phyloP scores from a whole-genome alignment of 2,888 invertebrate genomes.

The Rhaphigaster nebulosa region DNA sequence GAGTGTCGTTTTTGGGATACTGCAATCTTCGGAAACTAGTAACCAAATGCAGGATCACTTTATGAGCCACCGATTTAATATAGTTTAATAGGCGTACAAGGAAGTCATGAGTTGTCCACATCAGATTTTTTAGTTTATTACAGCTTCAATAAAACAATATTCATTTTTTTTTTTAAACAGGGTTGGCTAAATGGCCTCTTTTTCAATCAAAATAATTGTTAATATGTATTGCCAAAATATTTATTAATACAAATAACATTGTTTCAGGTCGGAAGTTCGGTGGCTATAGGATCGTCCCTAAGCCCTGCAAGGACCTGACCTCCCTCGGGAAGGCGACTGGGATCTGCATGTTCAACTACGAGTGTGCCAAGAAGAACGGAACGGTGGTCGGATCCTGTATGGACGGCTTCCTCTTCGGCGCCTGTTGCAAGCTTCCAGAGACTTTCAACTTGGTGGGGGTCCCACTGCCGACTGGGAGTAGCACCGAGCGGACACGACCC shows the following conservation, averaged over 20 bases:
- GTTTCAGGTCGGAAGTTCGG: slow-evolving; percentile 81
- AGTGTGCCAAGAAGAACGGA: slow-evolving; percentile 84
- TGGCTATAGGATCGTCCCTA: slow-evolving; percentile 88
- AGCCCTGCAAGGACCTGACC: slow-evolving; percentile 81
- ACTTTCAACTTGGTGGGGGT: slow-evolving; percentile 64
- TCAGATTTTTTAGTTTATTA: background rate
- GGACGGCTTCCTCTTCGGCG: slow-evolving; percentile 93
- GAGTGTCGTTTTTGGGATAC: no score
- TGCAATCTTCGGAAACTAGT: no score
- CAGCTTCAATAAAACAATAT: background rate
- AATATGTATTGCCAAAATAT: background rate
- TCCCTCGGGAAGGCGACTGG: slow-evolving; percentile 71
- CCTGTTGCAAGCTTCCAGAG: slow-evolving; percentile 84
- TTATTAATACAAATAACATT: slow-evolving; percentile 64
- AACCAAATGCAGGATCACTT: no score
- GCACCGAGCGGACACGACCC: slow-evolving; percentile 60
- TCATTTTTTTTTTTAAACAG: no score
- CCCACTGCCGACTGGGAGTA: slow-evolving; percentile 61
- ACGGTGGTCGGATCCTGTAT: slow-evolving; percentile 91
- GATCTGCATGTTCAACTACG: slow-evolving; percentile 95
- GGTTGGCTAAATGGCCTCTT: no score
- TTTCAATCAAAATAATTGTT: no score
- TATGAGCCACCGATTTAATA: no score
- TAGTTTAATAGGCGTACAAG: no score
- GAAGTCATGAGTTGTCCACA: no score